Conservation (phyloP, 2,888 invertebrate species). For the Halictus quadricinctus region DNA sequence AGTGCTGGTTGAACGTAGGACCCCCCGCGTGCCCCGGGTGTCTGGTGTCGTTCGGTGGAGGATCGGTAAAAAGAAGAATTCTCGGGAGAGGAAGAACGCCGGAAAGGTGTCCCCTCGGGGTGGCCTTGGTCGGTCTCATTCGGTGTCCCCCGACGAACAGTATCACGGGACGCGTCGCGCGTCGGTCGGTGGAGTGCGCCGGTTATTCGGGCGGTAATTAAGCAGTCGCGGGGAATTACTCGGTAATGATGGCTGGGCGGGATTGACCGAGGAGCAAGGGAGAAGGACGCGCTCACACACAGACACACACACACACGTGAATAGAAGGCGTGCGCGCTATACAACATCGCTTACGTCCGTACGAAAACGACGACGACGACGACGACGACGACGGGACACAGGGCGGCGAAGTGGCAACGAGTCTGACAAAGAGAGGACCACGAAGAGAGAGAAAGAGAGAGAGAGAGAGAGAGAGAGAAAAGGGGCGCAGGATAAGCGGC, state of each 20-base stretch:
- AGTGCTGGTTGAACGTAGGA: background rate
- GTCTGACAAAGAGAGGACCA: background rate
- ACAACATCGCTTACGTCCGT: conserved; percentile 25
- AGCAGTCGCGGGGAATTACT: conserved; percentile 50
- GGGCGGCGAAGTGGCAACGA: conserved; percentile 2
- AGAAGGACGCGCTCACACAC: background rate
- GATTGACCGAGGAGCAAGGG: conserved; percentile 29
- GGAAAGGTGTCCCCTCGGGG: background rate
- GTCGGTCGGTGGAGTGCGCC: conserved; percentile 7
- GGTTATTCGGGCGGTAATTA: conserved; percentile 59
- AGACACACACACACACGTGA: background rate
- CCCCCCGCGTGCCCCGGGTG: background rate
- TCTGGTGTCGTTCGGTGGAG: background rate
- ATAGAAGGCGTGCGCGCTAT: conserved; percentile 21
- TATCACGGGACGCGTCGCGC: background rate
- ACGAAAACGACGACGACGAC: background rate
- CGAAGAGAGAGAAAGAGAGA: too few species aligned
- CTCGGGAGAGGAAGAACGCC: background rate
- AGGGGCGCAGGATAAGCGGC: conserved; percentile 27
- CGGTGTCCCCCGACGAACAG: background rate
- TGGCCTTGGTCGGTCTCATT: background rate
- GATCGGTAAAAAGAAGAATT: background rate
- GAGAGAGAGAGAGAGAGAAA: background rate
- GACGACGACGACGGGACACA: background rate
- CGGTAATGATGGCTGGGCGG: conserved; percentile 53